Percentiles rank a stretch among this genome's conserved stretches.
Conservation (phyloP, 2,797 vertebrate species). For the Philypnodon macrostomus region DNA sequence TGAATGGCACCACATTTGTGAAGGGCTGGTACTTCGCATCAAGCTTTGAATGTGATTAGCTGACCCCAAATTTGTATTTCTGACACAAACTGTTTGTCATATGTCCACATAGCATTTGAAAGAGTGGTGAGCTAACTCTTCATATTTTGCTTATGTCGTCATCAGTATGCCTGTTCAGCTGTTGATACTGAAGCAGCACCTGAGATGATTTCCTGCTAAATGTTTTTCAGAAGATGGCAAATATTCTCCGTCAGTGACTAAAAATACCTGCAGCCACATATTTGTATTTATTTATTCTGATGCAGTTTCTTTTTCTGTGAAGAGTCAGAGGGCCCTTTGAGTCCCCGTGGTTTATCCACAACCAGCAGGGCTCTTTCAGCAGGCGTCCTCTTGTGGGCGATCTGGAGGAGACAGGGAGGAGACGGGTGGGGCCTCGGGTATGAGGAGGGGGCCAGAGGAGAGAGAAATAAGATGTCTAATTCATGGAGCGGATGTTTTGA, state of each 20-base stretch:
- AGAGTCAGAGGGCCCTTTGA: conserved; percentile 62
- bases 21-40: no score
- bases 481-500: conserved; percentile 82
- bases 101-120: no score
- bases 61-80: no score
- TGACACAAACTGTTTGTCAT: no score
- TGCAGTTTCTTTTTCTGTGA: conserved; percentile 28
- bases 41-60: no score
- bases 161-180: background rate
- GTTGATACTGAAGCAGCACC: background rate
- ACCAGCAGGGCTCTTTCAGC: conserved; percentile 49
- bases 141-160: no score
- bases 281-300: conserved; percentile 60
- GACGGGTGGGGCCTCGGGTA: conserved; percentile 23
- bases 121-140: no score
- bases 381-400: conserved; percentile 34
- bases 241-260: conserved; percentile 26
- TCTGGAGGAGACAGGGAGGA: conserved; percentile 40
- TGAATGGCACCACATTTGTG: no score
- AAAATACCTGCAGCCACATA: conserved; percentile 51
- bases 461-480: conserved; percentile 76
- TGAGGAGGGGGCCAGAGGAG: conserved; percentile 30
- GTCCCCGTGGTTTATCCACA: conserved; percentile 45
- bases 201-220: conserved; percentile 5
- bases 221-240: conserved; percentile 17